phyloP scores from a whole-genome alignment of 2,888 invertebrate species.

The Drosophila paramelanica region DNA sequence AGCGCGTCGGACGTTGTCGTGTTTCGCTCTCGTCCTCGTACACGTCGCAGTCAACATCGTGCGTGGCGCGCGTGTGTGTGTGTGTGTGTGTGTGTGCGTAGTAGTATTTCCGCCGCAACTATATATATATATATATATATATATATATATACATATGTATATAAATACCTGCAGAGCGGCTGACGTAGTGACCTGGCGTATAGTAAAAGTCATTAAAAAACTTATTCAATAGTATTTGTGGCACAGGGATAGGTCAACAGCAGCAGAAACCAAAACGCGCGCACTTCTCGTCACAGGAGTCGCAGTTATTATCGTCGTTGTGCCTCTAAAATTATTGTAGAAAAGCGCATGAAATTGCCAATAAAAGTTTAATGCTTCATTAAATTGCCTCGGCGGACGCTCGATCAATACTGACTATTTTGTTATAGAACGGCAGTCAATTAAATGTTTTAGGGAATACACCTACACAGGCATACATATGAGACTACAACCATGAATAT shows the following conservation, averaged over 20 bases:
- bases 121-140: conserved; percentile 38
- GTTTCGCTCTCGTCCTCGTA: conserved; percentile 52
- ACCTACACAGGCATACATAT: conserved; percentile 26
- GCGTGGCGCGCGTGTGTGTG: conserved; percentile 55
- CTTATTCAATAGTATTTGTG: conserved; percentile 74
- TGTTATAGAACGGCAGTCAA: conserved; percentile 59
- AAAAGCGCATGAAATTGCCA: conserved; percentile 60
- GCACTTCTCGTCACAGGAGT: conserved; percentile 36
- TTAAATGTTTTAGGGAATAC: conserved; percentile 58
- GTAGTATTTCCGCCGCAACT: conserved; percentile 65
- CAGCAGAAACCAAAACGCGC: conserved; percentile 30
- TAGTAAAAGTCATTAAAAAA: conserved; percentile 78
- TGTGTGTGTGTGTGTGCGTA: conserved; percentile 58
- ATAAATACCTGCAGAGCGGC: conserved; percentile 58
- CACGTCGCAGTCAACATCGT: conserved; percentile 52
- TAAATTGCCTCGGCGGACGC: conserved; percentile 57
- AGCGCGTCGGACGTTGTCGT: conserved; percentile 82
- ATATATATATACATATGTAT: conserved; percentile 31
- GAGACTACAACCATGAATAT: conserved; percentile 1
- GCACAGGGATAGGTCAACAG: conserved; percentile 39
- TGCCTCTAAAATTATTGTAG: conserved; percentile 58
- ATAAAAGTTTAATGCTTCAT: conserved; percentile 73
- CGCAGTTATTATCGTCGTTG: conserved; percentile 25
- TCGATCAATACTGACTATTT: conserved; percentile 61
- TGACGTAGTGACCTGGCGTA: conserved; percentile 63